Evolutionary conservation across 2,888 invertebrate species (phyloP).

Genomic region (Drosophila antonietae): DNA sequence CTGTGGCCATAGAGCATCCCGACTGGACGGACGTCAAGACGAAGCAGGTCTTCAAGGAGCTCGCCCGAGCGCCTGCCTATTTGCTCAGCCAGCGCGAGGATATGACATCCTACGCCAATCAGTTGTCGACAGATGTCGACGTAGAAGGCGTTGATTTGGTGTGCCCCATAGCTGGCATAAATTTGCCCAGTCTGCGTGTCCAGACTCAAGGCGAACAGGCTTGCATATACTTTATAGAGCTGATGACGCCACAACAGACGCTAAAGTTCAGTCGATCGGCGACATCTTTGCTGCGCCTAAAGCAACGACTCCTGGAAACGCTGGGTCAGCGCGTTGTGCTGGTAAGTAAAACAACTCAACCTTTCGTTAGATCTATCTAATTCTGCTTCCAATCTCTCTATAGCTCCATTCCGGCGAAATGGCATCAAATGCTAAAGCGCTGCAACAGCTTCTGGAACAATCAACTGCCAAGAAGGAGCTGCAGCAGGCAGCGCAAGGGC

Average conservation of each 20-base stretch:
- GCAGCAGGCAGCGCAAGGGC: constrained; percentile 24
- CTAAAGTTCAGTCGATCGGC: constrained; percentile 75
- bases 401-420: constrained; percentile 60
- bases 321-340: constrained; percentile 75
- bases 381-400: not conserved
- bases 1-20: constrained; percentile 81
- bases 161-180: constrained; percentile 81
- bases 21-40: constrained; percentile 51
- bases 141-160: constrained; percentile 70
- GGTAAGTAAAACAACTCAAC: constrained; percentile 55
- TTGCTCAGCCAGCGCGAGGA: constrained; percentile 69
- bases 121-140: constrained; percentile 60
- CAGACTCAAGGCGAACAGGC: constrained; percentile 49
- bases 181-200: constrained; percentile 80
- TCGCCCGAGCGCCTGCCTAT: constrained; percentile 72
- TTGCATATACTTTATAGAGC: constrained; percentile 72
- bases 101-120: constrained; percentile 60
- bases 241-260: constrained; percentile 74
- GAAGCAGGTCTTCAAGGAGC: constrained; percentile 61
- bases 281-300: constrained; percentile 74
- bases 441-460: constrained; percentile 50
- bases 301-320: constrained; percentile 73
- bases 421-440: constrained; percentile 53
- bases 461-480: not conserved
- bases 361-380: not conserved